Evolutionary conservation across 2,797 vertebrate genomes (phyloP).

Genomic region (Hydrophis major): DNA sequence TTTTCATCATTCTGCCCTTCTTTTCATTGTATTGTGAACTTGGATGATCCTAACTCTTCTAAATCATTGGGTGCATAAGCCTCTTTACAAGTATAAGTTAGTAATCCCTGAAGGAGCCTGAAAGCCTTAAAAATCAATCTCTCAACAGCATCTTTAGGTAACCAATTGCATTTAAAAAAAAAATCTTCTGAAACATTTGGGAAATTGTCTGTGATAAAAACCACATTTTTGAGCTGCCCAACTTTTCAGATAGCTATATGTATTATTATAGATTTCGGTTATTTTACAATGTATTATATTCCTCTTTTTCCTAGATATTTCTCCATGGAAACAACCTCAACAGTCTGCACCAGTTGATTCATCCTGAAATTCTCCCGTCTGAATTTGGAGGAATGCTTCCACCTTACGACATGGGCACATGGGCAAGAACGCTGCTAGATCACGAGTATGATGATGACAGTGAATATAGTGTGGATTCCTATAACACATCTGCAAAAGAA

Average conservation of each 20-base stretch:
- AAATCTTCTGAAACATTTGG: background rate
- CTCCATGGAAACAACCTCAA: conserved; percentile 98
- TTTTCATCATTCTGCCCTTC: background rate
- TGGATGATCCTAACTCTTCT: background rate
- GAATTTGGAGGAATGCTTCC: conserved; percentile 98
- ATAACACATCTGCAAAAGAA: conserved; percentile 86
- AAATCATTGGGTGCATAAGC: background rate
- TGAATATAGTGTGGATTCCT: conserved; percentile 88
- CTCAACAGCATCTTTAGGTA: background rate
- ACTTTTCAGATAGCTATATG: background rate
- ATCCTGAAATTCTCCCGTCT: conserved; percentile 95
- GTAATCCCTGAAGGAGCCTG: background rate
- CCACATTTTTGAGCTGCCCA: background rate
- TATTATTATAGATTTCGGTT: background rate
- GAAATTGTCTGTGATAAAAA: background rate
- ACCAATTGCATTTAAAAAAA: background rate
- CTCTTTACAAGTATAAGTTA: background rate
- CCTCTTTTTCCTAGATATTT: conserved; percentile 85
- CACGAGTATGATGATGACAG: conserved; percentile 96
- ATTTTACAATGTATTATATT: background rate
- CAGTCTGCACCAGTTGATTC: conserved; percentile 94
- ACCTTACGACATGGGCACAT: conserved; percentile 97
- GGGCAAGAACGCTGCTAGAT: conserved; percentile 94
- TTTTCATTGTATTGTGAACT: background rate
- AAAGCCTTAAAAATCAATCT: background rate